Conservation (phyloP, 35 echinoderm and acorn worm genomes). For the Apostichopus californicus region DNA sequence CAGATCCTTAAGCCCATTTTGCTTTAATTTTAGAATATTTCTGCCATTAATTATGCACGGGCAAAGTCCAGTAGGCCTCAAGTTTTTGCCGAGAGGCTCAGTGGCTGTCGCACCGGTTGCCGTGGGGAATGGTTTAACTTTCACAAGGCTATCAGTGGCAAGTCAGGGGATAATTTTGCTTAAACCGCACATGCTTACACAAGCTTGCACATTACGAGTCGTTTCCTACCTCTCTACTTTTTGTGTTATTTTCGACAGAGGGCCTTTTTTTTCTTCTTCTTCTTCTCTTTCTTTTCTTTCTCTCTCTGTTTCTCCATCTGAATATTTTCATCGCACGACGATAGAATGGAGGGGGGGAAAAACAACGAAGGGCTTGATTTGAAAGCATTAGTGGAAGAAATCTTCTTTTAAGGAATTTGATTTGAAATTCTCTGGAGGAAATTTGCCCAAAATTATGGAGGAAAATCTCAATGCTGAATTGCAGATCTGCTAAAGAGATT, state of each 20-base stretch:
- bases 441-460: constrained; percentile 20
- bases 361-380: constrained; percentile 17
- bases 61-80: constrained; percentile 37
- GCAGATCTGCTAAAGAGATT: constrained; percentile 2
- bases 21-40: constrained; percentile 17
- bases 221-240: background rate
- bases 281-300: too few relatives aligned
- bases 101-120: constrained; percentile 23
- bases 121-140: constrained; percentile 44
- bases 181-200: background rate
- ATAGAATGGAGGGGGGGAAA: background rate
- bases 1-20: constrained; percentile 37
- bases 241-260: background rate
- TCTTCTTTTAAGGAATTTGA: constrained; percentile 48
- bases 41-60: constrained; percentile 52
- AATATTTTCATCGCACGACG: background rate
- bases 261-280: background rate
- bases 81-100: constrained; percentile 27
- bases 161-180: constrained; percentile 1
- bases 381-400: constrained; percentile 35
- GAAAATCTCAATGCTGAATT: constrained; percentile 12
- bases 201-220: background rate
- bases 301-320: background rate
- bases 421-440: constrained; percentile 24
- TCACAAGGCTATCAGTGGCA: constrained; percentile 26